These are phyloP conservation scores for Drosophila cyrtoloma DNA, from an alignment of 2,888 invertebrate genomes.

Conservation along the genomic window DNA sequence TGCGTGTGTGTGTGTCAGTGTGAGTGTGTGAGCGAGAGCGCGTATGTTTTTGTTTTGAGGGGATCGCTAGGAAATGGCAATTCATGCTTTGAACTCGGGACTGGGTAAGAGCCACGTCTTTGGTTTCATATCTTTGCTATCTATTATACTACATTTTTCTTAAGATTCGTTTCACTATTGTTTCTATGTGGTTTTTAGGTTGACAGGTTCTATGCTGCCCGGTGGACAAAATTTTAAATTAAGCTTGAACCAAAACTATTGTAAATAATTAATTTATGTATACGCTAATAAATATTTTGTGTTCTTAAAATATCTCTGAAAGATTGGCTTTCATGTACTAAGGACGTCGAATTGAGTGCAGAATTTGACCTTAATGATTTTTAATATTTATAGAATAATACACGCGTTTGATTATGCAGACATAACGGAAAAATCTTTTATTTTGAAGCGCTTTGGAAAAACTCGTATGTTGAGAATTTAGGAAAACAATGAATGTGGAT, in stretches of 20 bases:
- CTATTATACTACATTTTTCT: conserved; percentile 5
- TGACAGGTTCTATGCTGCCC: conserved; percentile 19
- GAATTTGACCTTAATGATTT: conserved; percentile 1
- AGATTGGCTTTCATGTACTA: not conserved
- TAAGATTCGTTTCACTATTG: conserved; percentile 5
- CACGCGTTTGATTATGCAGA: not conserved
- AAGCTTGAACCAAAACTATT: conserved; percentile 1
- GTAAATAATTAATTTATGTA: conserved; percentile 10
- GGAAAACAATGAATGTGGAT: not conserved
- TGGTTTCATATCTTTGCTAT: conserved; percentile 8
- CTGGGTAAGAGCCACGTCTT: conserved; percentile 13
- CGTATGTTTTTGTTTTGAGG: conserved; percentile 15
- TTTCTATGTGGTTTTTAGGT: not conserved
- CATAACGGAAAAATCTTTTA: not conserved
- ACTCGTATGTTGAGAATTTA: not conserved
- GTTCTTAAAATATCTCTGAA: not conserved
- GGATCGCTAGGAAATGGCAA: conserved; percentile 8
- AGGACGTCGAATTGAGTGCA: not conserved
- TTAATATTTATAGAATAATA: not conserved
- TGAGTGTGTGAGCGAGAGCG: conserved; percentile 15
- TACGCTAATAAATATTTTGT: conserved; percentile 9
- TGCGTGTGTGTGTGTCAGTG: not conserved
- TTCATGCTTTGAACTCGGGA: not conserved
- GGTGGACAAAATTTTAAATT: not conserved
- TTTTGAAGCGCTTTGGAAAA: not conserved